phyloP scores from a whole-genome alignment of 2,888 invertebrate species.

The Volucella inflata region DNA sequence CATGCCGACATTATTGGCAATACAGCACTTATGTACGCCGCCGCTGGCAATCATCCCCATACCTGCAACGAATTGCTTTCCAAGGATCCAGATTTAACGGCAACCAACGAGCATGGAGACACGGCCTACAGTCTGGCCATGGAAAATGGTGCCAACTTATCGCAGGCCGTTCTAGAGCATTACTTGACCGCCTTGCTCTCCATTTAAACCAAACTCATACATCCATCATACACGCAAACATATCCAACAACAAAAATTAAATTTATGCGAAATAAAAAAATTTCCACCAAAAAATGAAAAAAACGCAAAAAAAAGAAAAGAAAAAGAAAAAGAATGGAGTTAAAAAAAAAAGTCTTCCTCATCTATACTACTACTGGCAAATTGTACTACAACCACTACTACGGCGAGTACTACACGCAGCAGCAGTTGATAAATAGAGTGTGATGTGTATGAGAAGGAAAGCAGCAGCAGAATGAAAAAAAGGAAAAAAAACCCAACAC shows the following conservation, averaged over 20 bases:
- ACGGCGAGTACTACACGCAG: slow-evolving; percentile 67
- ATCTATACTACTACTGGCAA: slow-evolving; percentile 65
- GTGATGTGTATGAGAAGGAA: slow-evolving; percentile 41
- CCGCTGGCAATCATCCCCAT: slow-evolving; percentile 94
- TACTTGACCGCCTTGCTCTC: slow-evolving; percentile 82
- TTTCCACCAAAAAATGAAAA: slow-evolving; percentile 19
- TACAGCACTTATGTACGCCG: slow-evolving; percentile 96
- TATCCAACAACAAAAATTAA: slow-evolving; percentile 15
- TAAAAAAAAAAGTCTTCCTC: slow-evolving; percentile 30
- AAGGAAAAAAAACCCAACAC: slow-evolving; percentile 42
- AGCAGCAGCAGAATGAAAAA: slow-evolving; percentile 35
- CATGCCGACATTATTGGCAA: slow-evolving; percentile 94
- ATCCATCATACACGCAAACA: too few species aligned
- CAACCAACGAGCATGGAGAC: slow-evolving; percentile 91
- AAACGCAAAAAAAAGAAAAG: slow-evolving; percentile 31
- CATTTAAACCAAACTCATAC: slow-evolving; percentile 38
- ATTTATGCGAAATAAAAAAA: slow-evolving; percentile 42
- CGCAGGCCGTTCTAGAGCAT: slow-evolving; percentile 91
- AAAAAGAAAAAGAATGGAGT: neutral
- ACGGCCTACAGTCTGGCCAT: slow-evolving; percentile 93
- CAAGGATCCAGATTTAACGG: slow-evolving; percentile 91
- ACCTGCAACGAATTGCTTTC: slow-evolving; percentile 93
- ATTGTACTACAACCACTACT: slow-evolving; percentile 61
- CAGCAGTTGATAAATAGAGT: slow-evolving; percentile 35
- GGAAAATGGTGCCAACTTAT: slow-evolving; percentile 86